phyloP scores from a whole-genome alignment of 2,888 invertebrate genomes.

The Lumbricus terrestris region DNA sequence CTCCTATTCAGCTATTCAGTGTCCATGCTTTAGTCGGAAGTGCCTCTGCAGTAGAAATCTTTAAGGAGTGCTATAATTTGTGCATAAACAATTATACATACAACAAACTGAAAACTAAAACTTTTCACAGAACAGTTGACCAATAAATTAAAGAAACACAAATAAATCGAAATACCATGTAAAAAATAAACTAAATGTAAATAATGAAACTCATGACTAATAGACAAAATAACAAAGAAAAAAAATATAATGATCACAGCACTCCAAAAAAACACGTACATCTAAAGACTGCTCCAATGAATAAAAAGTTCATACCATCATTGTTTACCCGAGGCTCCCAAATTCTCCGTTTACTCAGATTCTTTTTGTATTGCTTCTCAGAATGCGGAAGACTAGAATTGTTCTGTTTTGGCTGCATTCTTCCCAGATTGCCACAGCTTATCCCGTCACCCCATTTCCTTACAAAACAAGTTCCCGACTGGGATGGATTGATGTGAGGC shows the following conservation, averaged over 20 bases:
- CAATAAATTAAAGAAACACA: background rate
- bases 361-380: background rate
- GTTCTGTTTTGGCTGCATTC: background rate
- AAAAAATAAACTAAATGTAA: background rate
- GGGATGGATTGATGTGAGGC: background rate
- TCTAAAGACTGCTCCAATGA: background rate
- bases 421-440: background rate
- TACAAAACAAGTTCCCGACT: background rate
- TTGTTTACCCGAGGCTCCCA: background rate
- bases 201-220: background rate
- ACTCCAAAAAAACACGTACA: too few species aligned
- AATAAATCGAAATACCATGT: background rate
- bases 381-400: background rate
- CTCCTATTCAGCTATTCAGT: too few species aligned
- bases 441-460: background rate
- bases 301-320: background rate
- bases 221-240: background rate
- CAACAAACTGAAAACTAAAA: background rate
- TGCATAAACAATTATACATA: too few species aligned
- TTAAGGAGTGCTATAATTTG: too few species aligned
- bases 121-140: background rate
- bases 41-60: too few species aligned
- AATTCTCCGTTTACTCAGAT: background rate
- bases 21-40: too few species aligned
- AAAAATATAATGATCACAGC: background rate